A percentile compares a stretch with the other conserved stretches of the same genome.
These are phyloP conservation scores for Drosophila pandora DNA, from an alignment of 1,140 invertebrate genomes.

Conservation along the genomic window DNA sequence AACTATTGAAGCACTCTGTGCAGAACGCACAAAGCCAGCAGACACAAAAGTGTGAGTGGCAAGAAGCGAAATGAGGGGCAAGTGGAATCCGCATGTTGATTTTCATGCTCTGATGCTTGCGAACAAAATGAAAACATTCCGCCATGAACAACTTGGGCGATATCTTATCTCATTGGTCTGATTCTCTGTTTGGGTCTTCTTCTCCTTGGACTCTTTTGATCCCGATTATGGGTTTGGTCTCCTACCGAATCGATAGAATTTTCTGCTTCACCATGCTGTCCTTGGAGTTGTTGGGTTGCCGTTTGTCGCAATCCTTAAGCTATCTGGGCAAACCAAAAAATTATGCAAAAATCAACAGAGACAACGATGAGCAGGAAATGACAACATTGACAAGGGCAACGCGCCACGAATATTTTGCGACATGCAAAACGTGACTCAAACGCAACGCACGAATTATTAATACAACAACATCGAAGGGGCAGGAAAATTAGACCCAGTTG, in stretches of 20 bases:
- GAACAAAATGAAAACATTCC: slow-evolving; percentile 79
- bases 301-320: slow-evolving; percentile 48
- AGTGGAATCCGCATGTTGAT: slow-evolving; percentile 66
- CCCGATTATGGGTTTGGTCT: slow-evolving; percentile 30
- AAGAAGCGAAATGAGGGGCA: slow-evolving; percentile 6
- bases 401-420: slow-evolving; percentile 55
- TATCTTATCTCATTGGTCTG: slow-evolving; percentile 64
- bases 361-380: slow-evolving; percentile 51
- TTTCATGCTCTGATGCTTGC: slow-evolving; percentile 74
- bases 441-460: slow-evolving; percentile 78
- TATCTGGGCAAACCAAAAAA: slow-evolving; percentile 63
- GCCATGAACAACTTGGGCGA: slow-evolving; percentile 47
- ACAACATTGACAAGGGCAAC: slow-evolving; percentile 65
- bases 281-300: slow-evolving; percentile 6
- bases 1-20: slow-evolving; percentile 51
- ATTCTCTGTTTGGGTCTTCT: slow-evolving; percentile 15
- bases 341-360: slow-evolving; percentile 59
- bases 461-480: slow-evolving; percentile 37
- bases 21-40: slow-evolving; percentile 31
- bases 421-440: slow-evolving; percentile 70
- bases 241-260: slow-evolving; percentile 16
- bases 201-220: slow-evolving; percentile 11
- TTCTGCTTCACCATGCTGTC: slow-evolving; percentile 12
- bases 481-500: slow-evolving; percentile 68
- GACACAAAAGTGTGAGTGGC: slow-evolving; percentile 15